phyloP scores from a whole-genome alignment of 2,113 vertebrate species.

The Atherinomorus stipes region DNA sequence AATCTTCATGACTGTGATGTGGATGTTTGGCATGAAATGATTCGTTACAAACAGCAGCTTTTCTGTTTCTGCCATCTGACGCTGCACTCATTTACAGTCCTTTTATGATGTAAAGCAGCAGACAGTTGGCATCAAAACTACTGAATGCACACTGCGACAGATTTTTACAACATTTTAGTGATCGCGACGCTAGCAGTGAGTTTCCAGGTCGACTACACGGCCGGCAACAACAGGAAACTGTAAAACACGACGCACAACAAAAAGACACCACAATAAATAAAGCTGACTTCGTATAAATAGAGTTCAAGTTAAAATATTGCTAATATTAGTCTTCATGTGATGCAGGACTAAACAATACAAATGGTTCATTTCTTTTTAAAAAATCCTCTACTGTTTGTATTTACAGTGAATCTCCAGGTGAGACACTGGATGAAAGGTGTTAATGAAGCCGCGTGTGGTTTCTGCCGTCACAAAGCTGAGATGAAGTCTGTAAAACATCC shows the following conservation, averaged over 20 bases:
- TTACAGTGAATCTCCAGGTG: conserved; percentile 43
- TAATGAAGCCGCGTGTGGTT: conserved; percentile 16
- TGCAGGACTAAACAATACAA: conserved; percentile 61
- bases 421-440: conserved; percentile 19
- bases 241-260: neutral
- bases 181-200: neutral
- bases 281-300: conserved; percentile 73
- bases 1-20: no score
- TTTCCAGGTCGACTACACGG: neutral
- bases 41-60: no score
- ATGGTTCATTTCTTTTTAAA: conserved; percentile 42
- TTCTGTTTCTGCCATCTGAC: no score
- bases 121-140: neutral
- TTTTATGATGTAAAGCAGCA: neutral
- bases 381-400: conserved; percentile 46
- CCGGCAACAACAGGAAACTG: conserved; percentile 6
- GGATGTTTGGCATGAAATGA: no score
- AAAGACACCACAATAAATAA: conserved; percentile 72
- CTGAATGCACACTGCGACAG: neutral
- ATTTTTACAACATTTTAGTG: neutral
- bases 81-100: neutral
- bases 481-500: conserved; percentile 19
- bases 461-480: neutral
- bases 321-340: conserved; percentile 54
- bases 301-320: conserved; percentile 74